Evolutionary conservation across 2,888 invertebrate genomes (phyloP), one percentile per base, ranked within the genome.

Genomic region (Eupithecia pulchellata): DNA sequence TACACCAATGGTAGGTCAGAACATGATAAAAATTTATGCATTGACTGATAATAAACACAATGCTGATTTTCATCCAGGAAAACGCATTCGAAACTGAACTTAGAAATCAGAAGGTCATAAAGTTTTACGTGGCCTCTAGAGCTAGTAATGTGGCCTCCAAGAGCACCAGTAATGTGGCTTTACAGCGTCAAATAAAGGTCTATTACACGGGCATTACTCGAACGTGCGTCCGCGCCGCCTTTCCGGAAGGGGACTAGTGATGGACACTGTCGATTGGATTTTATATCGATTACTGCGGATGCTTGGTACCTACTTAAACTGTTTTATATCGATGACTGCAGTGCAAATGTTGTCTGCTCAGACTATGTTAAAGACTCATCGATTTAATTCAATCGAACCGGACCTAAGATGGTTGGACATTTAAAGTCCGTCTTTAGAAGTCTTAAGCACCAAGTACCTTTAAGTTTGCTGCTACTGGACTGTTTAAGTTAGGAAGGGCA

Each of bases 101-200:
- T 5, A 52, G 13, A 25, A 5, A n/a, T 25, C 25, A 52, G 13
- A 52, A 29, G 20, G 60, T 20, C 11, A 60, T 32, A 61, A 61
- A 61, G 61, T 13, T 61, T 61, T 13, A 34, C 61, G 29, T 60
- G 29, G 57, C 27, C 57, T 17, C 57, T 27, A 29, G 47, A 52
- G 4, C 52, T 25, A 52, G 52, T 52, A 52, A 52, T 52, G 52
- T 25, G 52, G 52, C 52, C 58, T 60, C n/a, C 68, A 69, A 70
- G 68, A 27, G 67, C 42, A 70, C 72, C 17, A 68, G 76, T 84
- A 85, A 88, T 87, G 87, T 84, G 88, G 85, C 86, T 87, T 88
- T 87, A 89, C 84, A 80, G 86, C 80, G 75, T 82, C 83, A 82
- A 86, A 89, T 90, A 89, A 86, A 89, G 84, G 89, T 77, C 82